phyloP scores from a whole-genome alignment of 2,888 invertebrate species.

The Merodon equestris region DNA sequence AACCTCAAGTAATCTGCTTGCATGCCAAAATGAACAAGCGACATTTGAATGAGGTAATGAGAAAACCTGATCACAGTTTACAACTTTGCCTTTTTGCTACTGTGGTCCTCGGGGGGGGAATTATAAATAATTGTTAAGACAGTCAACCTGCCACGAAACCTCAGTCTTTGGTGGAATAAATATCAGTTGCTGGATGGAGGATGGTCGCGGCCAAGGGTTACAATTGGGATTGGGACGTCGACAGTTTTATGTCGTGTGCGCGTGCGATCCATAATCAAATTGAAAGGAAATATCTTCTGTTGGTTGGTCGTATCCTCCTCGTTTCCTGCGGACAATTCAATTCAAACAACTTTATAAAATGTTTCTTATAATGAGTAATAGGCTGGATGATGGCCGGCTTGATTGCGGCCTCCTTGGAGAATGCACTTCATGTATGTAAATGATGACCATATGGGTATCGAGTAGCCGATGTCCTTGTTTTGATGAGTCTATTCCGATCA shows the following conservation, averaged over 20 bases:
- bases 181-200: conserved; percentile 43
- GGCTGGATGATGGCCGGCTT: conserved; percentile 55
- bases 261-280: conserved; percentile 66
- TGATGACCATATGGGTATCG: conserved; percentile 46
- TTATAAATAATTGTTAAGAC: conserved; percentile 69
- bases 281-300: conserved; percentile 46
- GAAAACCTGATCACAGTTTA: conserved; percentile 67
- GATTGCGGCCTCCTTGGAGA: conserved; percentile 36
- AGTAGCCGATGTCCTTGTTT: conserved; percentile 1
- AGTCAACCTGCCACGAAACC: conserved; percentile 64
- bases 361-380: conserved; percentile 67
- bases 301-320: background rate
- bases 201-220: too few relatives aligned
- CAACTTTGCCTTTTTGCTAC: conserved; percentile 50
- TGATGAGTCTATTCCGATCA: conserved; percentile 49
- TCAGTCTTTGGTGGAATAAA: conserved; percentile 47
- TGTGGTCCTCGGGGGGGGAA: conserved; percentile 59
- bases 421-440: conserved; percentile 55
- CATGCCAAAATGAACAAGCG: conserved; percentile 67
- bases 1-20: conserved; percentile 61
- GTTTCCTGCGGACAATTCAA: conserved; percentile 55
- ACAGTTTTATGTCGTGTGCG: conserved; percentile 25
- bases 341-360: conserved; percentile 68
- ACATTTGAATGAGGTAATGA: conserved; percentile 71
- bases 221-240: conserved; percentile 11